Evolutionary conservation across 2,888 invertebrate species (phyloP), one percentile per base, ranked within the genome.

Genomic region (Lithosia quadra): DNA sequence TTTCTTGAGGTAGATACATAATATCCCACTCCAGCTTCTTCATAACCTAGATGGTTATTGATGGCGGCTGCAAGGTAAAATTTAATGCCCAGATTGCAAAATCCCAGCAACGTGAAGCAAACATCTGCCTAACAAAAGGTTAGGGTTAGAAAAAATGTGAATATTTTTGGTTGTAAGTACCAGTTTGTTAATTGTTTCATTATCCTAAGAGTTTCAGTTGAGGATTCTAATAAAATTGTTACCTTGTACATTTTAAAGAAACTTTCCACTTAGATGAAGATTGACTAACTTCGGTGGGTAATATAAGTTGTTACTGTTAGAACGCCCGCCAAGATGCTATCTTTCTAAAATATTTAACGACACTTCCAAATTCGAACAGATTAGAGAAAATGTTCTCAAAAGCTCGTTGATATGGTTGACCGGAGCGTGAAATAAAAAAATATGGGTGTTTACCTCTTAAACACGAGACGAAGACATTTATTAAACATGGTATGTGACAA

Each of bases 401-500:
- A 63, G 10, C 67, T 11, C 75, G 72, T 76, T 78, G 63, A 68
- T 74, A 74, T 63, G 59, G 69, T 73, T 73, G 74, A 56, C 71
- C 49, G 33, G 49, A 65, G 55, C 63, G 21, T 33, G 53, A 33
- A 22, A 28, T 74, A 43, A 65, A 71, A 75, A 70, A 74, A 39
- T 73, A 56, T 63, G 63, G 65, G 64, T 72, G 63, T 76, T 73
- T 67, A 63, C 34, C 66, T 75, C 63, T 69, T 61, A 55, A 58
- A 58, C 53, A 60, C 65, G 55, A 65, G 39, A 69, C 43, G 65
- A 71, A 72, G 81, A 75, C 87, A 77, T 81, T 82, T 80, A 86
- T 76, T 74, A 83, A 84, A 77, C 72, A 75, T 65, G 64, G 55
- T 67, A 60, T 67, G 71, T 75, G 77, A 82, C 80, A 75, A 78